Percentiles rank a stretch among this genome's conserved stretches.
phyloP scores from a whole-genome alignment of 2,113 vertebrate genomes.

The Clarias batrachus region DNA sequence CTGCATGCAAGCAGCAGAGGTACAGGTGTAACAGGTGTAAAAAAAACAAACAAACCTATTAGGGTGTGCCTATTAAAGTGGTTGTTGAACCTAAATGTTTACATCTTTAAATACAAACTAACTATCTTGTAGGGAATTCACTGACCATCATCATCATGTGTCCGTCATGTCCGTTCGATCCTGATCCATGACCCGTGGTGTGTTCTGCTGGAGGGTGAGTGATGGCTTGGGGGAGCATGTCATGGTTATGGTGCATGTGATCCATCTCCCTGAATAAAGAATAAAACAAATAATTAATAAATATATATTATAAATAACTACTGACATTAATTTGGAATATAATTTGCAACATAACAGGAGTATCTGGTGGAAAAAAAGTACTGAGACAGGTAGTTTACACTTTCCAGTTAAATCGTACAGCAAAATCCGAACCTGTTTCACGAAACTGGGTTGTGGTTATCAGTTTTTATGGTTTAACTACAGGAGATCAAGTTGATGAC shows the following conservation, averaged over 20 bases:
- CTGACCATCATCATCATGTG: slow-evolving; percentile 75
- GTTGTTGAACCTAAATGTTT: neutral
- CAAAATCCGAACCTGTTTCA: neutral
- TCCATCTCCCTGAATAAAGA: slow-evolving; percentile 32
- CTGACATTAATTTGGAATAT: neutral
- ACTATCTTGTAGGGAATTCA: slow-evolving; percentile 1
- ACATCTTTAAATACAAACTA: neutral
- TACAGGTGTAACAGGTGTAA: neutral
- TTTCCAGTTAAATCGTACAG: neutral
- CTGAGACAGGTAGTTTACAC: neutral
- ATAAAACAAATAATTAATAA: neutral
- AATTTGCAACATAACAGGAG: neutral
- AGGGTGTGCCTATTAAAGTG: neutral
- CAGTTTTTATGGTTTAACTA: too few relatives aligned
- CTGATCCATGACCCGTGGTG: neutral
- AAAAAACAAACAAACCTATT: too few relatives aligned
- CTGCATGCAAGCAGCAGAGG: neutral
- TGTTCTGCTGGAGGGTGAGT: slow-evolving; percentile 19
- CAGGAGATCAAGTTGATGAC: neutral
- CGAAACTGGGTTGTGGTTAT: neutral
- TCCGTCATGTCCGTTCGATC: neutral
- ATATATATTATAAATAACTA: neutral
- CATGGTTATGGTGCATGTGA: slow-evolving; percentile 42
- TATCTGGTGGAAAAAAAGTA: neutral
- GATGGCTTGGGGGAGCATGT: neutral